Base-by-base conservation (phyloP, 2,888 invertebrate genomes). In the Sthenelais limicola region DNA sequence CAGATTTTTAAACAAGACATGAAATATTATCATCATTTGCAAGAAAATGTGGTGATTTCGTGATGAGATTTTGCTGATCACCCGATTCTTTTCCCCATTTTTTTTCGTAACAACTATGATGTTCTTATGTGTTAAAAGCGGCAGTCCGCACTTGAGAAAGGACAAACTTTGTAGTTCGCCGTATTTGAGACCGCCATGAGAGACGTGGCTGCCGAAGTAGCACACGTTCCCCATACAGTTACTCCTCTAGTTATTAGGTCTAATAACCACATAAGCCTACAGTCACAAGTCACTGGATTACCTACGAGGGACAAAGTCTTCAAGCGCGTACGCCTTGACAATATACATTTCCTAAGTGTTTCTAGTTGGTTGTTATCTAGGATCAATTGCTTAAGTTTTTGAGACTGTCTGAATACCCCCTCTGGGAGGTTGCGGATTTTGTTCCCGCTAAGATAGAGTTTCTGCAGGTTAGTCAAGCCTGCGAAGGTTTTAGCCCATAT, bases 261-360 rank as follows among this genome's bases (percentile, higher is more conserved):
- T 30, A 67, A 35, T 24, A 77, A 21, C 79, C 79, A 79, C 32
- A 62, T 69, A 33, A 76, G 47, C 24, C 67, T 26, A 32, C 79
- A 79, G 73, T 76, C 76, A 48, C 79, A 79, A 51, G 68, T 38
- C 5, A 79, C 15, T 5, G 77, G 78, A 48, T 79, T 79, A 2
- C 76, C 77, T 21, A 76, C 30, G 26, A 79, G 24, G 28, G 78
- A 79, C 26, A 79, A 66, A 47, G 66, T 68, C 33, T 75, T 72
- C 48, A 79, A 52, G 18, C 66, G 56, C 21, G 58, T 35, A 35
- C 72, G 51, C 28, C 56, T 66, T 2, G 72, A 71, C 21, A 78
- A 74, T 5, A 72, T 54, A 43, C 76, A 78, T 49, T 72, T 72
- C 1, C 54, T 24, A 15, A 79, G 54, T 5, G 68, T 48, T 7